A percentile compares a stretch with the other conserved stretches of the same genome.
These are phyloP conservation scores for Eucriotettix oculatus DNA, from an alignment of 2,888 invertebrate species.

Conservation along the genomic window DNA sequence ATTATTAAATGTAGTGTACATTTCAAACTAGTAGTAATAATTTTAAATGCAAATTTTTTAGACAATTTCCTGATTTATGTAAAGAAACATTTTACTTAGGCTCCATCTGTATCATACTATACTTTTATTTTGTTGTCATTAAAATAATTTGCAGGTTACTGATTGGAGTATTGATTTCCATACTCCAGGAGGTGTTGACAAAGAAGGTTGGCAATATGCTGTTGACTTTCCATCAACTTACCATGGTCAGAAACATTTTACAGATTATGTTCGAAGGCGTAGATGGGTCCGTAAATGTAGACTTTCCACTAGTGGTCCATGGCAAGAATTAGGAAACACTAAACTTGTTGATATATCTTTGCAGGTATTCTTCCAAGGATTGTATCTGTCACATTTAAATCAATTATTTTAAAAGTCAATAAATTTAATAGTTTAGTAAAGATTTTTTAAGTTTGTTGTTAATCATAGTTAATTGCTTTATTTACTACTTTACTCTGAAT, in stretches of 20 bases:
- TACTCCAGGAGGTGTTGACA: constrained; percentile 75
- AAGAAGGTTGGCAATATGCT: constrained; percentile 90
- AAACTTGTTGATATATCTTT: constrained; percentile 66
- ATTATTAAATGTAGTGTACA: background rate
- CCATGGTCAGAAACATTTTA: constrained; percentile 70
- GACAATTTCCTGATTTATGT: background rate
- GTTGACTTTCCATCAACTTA: constrained; percentile 79
- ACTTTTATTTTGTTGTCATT: background rate
- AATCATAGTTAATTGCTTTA: background rate
- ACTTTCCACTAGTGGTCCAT: constrained; percentile 69
- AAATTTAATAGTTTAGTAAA: too few species aligned
- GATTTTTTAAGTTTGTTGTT: background rate
- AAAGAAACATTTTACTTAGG: background rate
- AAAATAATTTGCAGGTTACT: constrained; percentile 35
- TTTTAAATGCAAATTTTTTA: too few species aligned
- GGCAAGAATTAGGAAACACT: constrained; percentile 75
- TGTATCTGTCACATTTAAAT: too few species aligned
- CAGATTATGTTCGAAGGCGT: constrained; percentile 73
- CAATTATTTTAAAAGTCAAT: too few species aligned
- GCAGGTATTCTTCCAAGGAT: too few species aligned
- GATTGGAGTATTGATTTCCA: constrained; percentile 90
- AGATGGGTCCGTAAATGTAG: constrained; percentile 74
- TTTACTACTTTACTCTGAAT: too few species aligned
- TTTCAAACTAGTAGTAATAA: background rate
- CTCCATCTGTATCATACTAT: too few species aligned